Base-by-base conservation (phyloP, 2,888 invertebrate genomes). In the Diarsia dahlii region DNA sequence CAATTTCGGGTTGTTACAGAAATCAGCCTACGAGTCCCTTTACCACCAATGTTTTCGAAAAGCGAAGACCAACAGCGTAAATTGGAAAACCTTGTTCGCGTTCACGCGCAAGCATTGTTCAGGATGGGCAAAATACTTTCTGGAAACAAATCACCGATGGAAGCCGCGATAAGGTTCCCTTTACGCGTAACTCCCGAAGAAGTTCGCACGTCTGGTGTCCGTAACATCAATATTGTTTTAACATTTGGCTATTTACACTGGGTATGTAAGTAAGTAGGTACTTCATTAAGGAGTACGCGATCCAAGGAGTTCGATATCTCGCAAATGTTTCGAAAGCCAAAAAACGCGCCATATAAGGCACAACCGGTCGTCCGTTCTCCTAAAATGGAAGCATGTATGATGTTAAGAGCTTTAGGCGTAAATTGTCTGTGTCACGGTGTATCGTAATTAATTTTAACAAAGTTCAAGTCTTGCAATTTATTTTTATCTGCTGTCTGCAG, bases 261-360 rank as follows among this genome's bases (percentile, higher is more conserved):
- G 54, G 70, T 71, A 80, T 71, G 80, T 76, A 80, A 76, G 78
- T 76, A 80, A 74, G 80, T 81, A 87, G 68, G 83, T 88, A 87
- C 82, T 88, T 89, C 88, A 89, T 89, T 91, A 90, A 80, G 79
- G 77, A 84, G 85, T 76, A 70, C 80, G 79, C 84, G 88, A 87
- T 88, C 82, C 85, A 87, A 84, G 83, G 87, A 81, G 71, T 82
- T 84, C 81, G 88, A 88, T 90, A 90, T 87, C 89, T 89, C 84
- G 91, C 91, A 91, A 93, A 93, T 91, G 91, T 94, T 95, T 95
- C 94, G 95, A 95, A 95, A 95, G 95, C 92, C 93, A 92, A 95
- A 95, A 94, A 93, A 88, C 87, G 83, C 84, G 89, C 94, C 93
- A 78, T 91, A 93, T 85, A 95, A 90, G 95, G 94, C 78, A 87